Evolutionary conservation across 2,888 invertebrate genomes (phyloP), one percentile per base, ranked within the genome.

Genomic region (Ichneumoninae sp.): DNA sequence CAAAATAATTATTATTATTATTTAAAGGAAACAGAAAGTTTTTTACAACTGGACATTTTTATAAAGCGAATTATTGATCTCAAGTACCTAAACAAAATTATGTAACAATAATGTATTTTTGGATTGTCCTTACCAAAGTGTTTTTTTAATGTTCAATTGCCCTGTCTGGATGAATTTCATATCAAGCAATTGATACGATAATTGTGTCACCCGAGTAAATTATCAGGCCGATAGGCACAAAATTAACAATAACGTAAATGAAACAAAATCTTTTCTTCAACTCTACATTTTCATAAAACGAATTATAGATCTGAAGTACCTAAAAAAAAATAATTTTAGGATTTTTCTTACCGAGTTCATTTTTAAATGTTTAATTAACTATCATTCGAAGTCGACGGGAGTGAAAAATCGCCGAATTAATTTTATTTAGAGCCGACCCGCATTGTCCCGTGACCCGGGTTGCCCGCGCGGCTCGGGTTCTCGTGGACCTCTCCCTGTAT

Each of bases 401-500:
- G 40, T 40, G 1, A 40, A 40, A 47, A 47, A 47, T 47, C 44
- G 16, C 3, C 5, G 44, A 3, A 13, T 16, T 16, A 16, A 16
- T 16, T 47, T 13, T 0, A 13, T 57, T 26, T 6, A 6, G 16
- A 33, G 33, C 6, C 30, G 62, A 62, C 30, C 62, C 30, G 30
- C 62, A 62, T 62, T 57, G 26, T 26, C 57, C 57, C 4, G 3
- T 26, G 57, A 57, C 26, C 44, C 68, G 26, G 1, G 6, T 22
- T 75, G 36, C 50, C 65, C n/a, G 60, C 60, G n/a, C 16, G 30
- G 30, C 8, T 3, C 40, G 33, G 33, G 4, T 19, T 16, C 66
- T 62, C 33, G 62, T 65, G 47, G 52, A 79, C 19, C 62, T 22
- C 69, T 57, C 33, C n/a, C 50, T 52, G 30, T 79, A 77, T 80